Conservation (phyloP, 2,797 vertebrate species). For the Catostomus latipinnis region DNA sequence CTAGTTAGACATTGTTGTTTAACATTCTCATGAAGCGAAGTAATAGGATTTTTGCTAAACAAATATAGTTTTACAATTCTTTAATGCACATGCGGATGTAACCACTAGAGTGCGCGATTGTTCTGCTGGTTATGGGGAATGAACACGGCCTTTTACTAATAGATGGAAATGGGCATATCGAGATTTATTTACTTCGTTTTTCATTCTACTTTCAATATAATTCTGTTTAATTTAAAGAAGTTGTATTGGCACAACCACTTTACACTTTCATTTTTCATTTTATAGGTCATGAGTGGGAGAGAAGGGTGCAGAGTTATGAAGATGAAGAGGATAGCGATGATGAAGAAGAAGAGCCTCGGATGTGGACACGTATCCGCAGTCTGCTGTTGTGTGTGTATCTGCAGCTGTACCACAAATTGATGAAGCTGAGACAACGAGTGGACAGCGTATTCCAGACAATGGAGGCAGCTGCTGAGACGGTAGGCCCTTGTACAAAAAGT, state of each 20-base stretch:
- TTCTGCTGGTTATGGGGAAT: too few relatives aligned
- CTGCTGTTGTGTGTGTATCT: conserved; percentile 72
- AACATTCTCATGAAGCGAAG: not conserved
- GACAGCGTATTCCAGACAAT: conserved; percentile 43
- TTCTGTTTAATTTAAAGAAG: not conserved
- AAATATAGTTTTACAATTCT: too few relatives aligned
- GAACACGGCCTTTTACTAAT: too few relatives aligned
- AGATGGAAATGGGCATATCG: not conserved
- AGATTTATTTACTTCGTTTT: not conserved
- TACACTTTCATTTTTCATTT: not conserved
- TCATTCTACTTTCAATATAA: not conserved
- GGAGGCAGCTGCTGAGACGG: conserved; percentile 57
- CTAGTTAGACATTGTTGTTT: not conserved
- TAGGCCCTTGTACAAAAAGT: conserved; percentile 49
- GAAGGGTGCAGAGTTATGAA: conserved; percentile 66
- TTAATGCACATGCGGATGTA: too few relatives aligned
- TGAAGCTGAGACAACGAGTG: conserved; percentile 66
- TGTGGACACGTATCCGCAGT: conserved; percentile 70
- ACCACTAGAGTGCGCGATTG: too few relatives aligned
- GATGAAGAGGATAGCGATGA: conserved; percentile 64
- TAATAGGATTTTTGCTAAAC: not conserved
- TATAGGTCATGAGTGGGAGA: conserved; percentile 73
- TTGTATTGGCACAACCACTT: not conserved
- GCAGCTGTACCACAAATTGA: conserved; percentile 69
- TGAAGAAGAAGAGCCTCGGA: conserved; percentile 66